These are phyloP conservation scores for Parotocinclus haroldoi DNA, from an alignment of 2,797 vertebrate species.

Conservation along the genomic window DNA sequence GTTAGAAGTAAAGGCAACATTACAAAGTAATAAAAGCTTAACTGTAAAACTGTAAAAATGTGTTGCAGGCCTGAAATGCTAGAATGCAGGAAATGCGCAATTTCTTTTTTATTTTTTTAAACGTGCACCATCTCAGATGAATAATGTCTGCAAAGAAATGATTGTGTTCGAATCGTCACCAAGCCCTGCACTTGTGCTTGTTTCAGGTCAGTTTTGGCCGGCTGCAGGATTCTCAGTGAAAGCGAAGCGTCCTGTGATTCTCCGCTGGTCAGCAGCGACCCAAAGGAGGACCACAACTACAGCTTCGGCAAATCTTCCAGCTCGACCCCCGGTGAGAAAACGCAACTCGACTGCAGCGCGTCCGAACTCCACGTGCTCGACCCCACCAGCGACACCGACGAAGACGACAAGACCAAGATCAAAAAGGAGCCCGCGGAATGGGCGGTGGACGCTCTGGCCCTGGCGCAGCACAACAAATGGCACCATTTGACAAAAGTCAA, in stretches of 20 bases:
- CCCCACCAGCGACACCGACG: slow-evolving; percentile 78
- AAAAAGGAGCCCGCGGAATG: slow-evolving; percentile 81
- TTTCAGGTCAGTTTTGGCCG: slow-evolving; percentile 74
- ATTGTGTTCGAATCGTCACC: no score
- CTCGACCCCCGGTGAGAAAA: slow-evolving; percentile 67
- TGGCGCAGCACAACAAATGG: slow-evolving; percentile 79
- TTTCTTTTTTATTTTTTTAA: no score
- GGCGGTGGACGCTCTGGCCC: slow-evolving; percentile 75
- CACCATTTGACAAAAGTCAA: slow-evolving; percentile 79
- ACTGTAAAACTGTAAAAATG: no score
- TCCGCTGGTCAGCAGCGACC: slow-evolving; percentile 80
- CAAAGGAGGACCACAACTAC: slow-evolving; percentile 88
- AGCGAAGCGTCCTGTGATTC: slow-evolving; percentile 79
- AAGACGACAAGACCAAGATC: slow-evolving; percentile 77
- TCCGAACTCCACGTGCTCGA: slow-evolving; percentile 53
- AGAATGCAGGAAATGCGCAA: no score
- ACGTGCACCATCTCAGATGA: no score
- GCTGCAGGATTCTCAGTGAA: slow-evolving; percentile 78
- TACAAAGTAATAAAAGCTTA: no score
- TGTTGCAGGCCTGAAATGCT: no score
- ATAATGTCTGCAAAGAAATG: no score
- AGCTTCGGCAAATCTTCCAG: slow-evolving; percentile 83
- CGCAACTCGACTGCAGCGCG: slow-evolving; percentile 74
- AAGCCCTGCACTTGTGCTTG: neutral
- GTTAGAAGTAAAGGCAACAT: no score